Conservation (phyloP, 2,888 invertebrate species). For the Orgyia antiqua region DNA sequence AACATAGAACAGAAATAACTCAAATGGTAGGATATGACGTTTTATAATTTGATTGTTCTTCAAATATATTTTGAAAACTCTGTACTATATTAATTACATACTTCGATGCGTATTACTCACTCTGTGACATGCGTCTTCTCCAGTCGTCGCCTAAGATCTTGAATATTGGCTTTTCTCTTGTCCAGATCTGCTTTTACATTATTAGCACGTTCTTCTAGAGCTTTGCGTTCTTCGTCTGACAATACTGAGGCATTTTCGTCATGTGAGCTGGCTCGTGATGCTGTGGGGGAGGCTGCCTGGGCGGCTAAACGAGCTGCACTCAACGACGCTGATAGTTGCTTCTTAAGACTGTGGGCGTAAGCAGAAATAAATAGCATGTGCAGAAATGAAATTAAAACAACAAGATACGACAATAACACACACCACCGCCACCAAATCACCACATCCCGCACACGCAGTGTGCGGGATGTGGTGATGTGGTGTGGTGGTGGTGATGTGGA, state of each 20-base stretch:
- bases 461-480: too few relatives aligned
- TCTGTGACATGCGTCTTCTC: conserved; percentile 92
- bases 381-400: background rate
- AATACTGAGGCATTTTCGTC: conserved; percentile 58
- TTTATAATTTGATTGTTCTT: too few relatives aligned
- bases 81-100: too few relatives aligned
- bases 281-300: conserved; percentile 51
- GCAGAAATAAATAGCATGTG: background rate
- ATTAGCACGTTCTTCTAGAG: conserved; percentile 73
- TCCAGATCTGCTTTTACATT: conserved; percentile 83
- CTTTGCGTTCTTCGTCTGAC: conserved; percentile 73
- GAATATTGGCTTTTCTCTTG: conserved; percentile 86
- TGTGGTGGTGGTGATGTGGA: too few relatives aligned
- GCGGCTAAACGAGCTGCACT: conserved; percentile 70
- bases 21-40: too few relatives aligned
- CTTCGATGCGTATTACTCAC: too few relatives aligned
- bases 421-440: too few relatives aligned
- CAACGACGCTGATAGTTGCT: conserved; percentile 81
- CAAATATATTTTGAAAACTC: too few relatives aligned
- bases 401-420: background rate
- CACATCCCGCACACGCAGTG: too few relatives aligned
- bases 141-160: conserved; percentile 87
- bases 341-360: conserved; percentile 71
- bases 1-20: too few relatives aligned
- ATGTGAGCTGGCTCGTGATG: conserved; percentile 33